Evolutionary conservation across 2,797 vertebrate genomes (phyloP), one percentile per base, ranked within the genome.

Genomic region (Champsocephalus esox): DNA sequence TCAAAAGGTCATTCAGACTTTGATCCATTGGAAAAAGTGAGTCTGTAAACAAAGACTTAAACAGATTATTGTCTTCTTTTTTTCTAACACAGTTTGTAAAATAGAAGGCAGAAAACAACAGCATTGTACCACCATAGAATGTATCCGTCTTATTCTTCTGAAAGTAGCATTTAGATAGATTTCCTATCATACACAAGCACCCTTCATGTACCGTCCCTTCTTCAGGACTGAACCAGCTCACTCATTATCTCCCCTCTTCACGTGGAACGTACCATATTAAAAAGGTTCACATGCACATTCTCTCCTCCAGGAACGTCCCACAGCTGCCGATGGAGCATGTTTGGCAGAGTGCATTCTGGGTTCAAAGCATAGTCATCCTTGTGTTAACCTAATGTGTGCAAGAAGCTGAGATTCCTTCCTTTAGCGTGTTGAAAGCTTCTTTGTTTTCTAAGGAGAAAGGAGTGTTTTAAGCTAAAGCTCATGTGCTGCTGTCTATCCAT

Each of bases 261-360:
- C 61, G 49, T 72, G 80, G 56, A 87, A 75, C 24, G 49, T 87
- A 86, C 75, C 79, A 2, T 83, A 81, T 63, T 75, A 80, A 87
- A 84, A 85, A 43, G 52, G 61, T 80, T 28, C n/a, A 83, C 90
- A 92, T 93, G 91, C 91, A 86, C 87, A 80, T 85, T 81, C 86
- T 77, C 70, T 52, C 68, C 59, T 77, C 5, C 75, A 0, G 54
- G 48, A 32, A 70, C 50, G 70, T 19, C 77, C 67, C 80, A 81
- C 69, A 88, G 83, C 85, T 54, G 38, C 57, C 24, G 80, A 80
- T 16, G 73, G 50, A 76, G 34, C 4, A 14, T 44, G 73, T 74
- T 58, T 71, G 60, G 56, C 55, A 38, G 16, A 13, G 6, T 10
- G 73, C 24, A 68, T 76, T 61, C 5, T 55, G 55, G 63, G 55